These are phyloP conservation scores for Xenotilapia flavipinnis DNA, from an alignment of 2,113 vertebrate species.

Conservation along the genomic window DNA sequence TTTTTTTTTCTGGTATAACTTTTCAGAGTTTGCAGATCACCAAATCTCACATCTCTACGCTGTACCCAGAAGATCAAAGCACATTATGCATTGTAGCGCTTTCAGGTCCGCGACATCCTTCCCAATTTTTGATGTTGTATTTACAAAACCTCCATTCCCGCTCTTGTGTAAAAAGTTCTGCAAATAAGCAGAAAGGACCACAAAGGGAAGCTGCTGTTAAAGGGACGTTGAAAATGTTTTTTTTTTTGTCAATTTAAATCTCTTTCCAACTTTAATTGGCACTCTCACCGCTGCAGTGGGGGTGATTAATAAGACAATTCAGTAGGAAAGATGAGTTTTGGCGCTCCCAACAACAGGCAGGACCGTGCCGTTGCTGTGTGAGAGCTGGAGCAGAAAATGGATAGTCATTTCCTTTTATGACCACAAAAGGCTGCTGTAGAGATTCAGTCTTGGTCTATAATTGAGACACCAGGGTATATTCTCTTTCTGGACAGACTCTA, in stretches of 20 bases:
- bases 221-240: not conserved
- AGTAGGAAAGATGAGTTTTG: slow-evolving; percentile 49
- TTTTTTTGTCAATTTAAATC: slow-evolving; percentile 48
- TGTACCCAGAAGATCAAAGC: slow-evolving; percentile 40
- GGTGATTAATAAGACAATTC: slow-evolving; percentile 47
- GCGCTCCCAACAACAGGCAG: slow-evolving; percentile 36
- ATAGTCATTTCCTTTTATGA: slow-evolving; percentile 64
- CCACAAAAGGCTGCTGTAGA: slow-evolving; percentile 37
- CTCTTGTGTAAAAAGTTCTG: not conserved
- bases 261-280: slow-evolving; percentile 55
- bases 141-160: not conserved
- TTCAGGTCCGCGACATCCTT: slow-evolving; percentile 23
- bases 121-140: slow-evolving; percentile 24
- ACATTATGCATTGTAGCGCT: slow-evolving; percentile 17
- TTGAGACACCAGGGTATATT: slow-evolving; percentile 70
- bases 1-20: slow-evolving; percentile 24
- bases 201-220: not conserved
- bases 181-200: not conserved
- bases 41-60: slow-evolving; percentile 15
- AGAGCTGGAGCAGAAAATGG: slow-evolving; percentile 65
- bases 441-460: slow-evolving; percentile 61
- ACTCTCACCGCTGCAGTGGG: not conserved
- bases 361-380: slow-evolving; percentile 1
- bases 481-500: slow-evolving; percentile 63
- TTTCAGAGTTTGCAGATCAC: slow-evolving; percentile 35